Evolutionary conservation across 2,113 vertebrate species (phyloP).

Genomic region (Solenodon paradoxus): DNA sequence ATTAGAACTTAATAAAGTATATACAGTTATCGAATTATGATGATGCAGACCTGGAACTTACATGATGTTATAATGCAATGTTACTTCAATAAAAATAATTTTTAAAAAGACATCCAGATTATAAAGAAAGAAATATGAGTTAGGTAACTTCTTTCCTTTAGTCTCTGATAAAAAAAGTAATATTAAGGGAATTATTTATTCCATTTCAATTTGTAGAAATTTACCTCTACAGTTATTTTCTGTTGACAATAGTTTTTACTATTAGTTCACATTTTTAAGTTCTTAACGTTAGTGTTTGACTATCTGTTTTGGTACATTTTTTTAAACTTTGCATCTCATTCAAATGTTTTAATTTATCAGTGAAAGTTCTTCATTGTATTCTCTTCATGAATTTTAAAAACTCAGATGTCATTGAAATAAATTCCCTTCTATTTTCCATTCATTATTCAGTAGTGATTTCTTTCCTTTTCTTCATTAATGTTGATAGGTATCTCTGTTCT

Average conservation of each 20-base stretch:
- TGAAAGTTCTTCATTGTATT: background rate
- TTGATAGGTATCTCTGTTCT: background rate
- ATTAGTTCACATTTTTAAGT: background rate
- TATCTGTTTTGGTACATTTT: background rate
- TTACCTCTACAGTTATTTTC: background rate
- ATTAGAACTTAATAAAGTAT: too few relatives aligned
- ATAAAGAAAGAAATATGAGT: too few relatives aligned
- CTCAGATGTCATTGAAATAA: background rate
- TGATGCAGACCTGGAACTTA: too few relatives aligned
- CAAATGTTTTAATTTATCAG: background rate
- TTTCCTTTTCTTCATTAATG: background rate
- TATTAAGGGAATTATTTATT: background rate
- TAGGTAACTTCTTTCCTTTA: background rate
- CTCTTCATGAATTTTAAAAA: background rate
- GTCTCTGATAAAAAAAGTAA: background rate
- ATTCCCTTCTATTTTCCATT: background rate
- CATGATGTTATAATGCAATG: too few relatives aligned
- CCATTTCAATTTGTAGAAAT: background rate
- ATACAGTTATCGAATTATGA: too few relatives aligned
- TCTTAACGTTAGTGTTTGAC: background rate
- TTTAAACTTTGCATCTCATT: background rate
- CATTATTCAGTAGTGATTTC: background rate
- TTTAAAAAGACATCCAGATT: too few relatives aligned
- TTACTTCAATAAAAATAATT: too few relatives aligned
- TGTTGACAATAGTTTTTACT: background rate